These are phyloP conservation scores for Crotalus horridus DNA, from an alignment of 2,113 vertebrate species.

Conservation along the genomic window DNA sequence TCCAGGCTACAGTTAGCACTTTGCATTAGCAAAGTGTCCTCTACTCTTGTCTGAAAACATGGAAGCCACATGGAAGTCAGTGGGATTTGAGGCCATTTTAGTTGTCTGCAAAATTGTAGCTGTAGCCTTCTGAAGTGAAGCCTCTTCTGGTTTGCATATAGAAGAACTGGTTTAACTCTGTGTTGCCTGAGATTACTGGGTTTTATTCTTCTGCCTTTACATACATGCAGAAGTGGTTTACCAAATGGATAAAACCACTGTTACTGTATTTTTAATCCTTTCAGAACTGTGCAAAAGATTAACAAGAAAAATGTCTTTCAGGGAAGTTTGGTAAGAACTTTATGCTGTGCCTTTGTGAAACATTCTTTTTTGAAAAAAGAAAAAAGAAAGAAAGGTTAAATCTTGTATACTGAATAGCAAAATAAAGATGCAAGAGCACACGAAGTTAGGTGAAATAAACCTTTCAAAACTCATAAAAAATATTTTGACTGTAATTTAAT, in stretches of 20 bases:
- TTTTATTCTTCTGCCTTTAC: background rate
- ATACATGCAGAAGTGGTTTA: background rate
- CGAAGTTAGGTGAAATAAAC: background rate
- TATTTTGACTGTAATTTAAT: constrained; percentile 19
- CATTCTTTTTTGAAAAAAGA: constrained; percentile 17
- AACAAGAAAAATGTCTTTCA: background rate
- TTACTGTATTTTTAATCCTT: background rate
- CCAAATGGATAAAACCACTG: background rate
- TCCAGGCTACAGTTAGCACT: background rate
- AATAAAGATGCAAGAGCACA: background rate
- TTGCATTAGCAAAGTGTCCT: background rate
- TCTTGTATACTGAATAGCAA: constrained; percentile 27
- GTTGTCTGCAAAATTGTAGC: background rate
- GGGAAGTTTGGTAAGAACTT: background rate
- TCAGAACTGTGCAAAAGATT: background rate
- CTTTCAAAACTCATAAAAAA: constrained; percentile 14
- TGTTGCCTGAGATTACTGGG: background rate
- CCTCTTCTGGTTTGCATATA: background rate
- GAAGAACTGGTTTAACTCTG: constrained; percentile 15
- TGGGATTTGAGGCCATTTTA: background rate
- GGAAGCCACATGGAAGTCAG: background rate
- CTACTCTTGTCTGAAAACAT: background rate
- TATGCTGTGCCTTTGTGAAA: background rate
- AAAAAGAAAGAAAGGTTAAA: background rate
- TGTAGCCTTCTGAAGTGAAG: background rate